Evolutionary conservation across 1,140 invertebrate species (phyloP).

Genomic region (Brachionus rotundiformis): DNA sequence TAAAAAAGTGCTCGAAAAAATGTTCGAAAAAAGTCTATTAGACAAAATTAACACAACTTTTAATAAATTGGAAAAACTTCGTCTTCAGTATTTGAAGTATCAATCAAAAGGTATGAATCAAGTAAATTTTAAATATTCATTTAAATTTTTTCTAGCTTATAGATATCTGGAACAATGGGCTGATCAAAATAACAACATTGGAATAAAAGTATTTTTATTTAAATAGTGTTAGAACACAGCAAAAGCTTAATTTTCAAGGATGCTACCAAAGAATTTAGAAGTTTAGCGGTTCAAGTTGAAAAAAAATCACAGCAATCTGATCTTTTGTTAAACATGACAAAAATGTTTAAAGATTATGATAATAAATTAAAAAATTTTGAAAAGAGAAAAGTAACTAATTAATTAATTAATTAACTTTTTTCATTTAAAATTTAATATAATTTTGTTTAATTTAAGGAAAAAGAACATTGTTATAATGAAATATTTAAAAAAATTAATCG

Average conservation of each 20-base stretch:
- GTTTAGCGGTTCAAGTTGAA: neutral
- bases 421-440: neutral
- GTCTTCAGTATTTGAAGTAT: neutral
- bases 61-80: constrained; percentile 8
- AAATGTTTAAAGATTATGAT: constrained; percentile 26
- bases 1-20: neutral
- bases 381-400: neutral
- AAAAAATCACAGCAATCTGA: neutral
- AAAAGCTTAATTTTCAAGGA: neutral
- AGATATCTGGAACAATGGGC: constrained; percentile 29
- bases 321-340: neutral
- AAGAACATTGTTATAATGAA: too few relatives aligned
- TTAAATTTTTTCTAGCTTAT: neutral
- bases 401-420: too few relatives aligned
- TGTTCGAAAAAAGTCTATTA: neutral
- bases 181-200: neutral
- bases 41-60: neutral
- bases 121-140: neutral
- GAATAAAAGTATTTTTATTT: neutral
- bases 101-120: neutral
- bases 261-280: neutral
- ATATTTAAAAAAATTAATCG: too few relatives aligned
- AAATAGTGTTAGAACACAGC: too few relatives aligned
- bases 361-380: neutral
- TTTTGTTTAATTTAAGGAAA: neutral